Base-by-base conservation (phyloP, 2,797 vertebrate species). In the Huso huso region DNA sequence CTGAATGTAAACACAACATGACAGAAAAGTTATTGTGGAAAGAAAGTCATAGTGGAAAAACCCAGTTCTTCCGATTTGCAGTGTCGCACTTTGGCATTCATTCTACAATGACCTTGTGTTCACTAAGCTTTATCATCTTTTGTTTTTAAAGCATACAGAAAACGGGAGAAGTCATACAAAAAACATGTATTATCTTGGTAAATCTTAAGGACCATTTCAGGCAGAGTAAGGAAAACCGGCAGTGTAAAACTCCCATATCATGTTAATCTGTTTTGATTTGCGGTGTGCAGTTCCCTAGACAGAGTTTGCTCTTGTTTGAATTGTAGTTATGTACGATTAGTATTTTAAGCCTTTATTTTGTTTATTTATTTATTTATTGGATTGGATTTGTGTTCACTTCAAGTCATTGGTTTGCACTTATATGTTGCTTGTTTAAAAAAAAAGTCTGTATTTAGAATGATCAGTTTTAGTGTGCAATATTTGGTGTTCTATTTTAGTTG, bases 331-430 rank as follows among this genome's bases (percentile, higher is more conserved):
- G 48, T 37, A 65, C 62, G 10, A 65, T 76, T 75, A 74, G 76
- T 80, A 78, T 82, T 77, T 66, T 66, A 60, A 13, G 60, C 23
- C 65, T 69, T 77, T 70, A 77, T 74, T 75, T 58, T 71, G 66
- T 83, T 73, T 75, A 48, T 61, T 50, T n/a, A 65, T 55, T 55
- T 10, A 55, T 55, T 9, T 9, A n/a, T 55, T 55, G 5, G 53
- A 10, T 55, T 55, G 37, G 37, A 37, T 55, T 55, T 55, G 53
- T 55, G 53, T 55, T 55, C 3, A 55, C n/a, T 55, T 55, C 51
- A 61, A 51, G 71, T 57, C 72, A 70, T 58, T 62, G 71, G 82
- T 84, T 87, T 90, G 86, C 88, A 89, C 85, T 87, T 81, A 83
- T 72, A 74, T 76, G 18, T 75, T 74, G 81, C 82, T 81, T 89